Base-by-base conservation (phyloP, 2,113 vertebrate genomes). In the Podarcis cretensis region DNA sequence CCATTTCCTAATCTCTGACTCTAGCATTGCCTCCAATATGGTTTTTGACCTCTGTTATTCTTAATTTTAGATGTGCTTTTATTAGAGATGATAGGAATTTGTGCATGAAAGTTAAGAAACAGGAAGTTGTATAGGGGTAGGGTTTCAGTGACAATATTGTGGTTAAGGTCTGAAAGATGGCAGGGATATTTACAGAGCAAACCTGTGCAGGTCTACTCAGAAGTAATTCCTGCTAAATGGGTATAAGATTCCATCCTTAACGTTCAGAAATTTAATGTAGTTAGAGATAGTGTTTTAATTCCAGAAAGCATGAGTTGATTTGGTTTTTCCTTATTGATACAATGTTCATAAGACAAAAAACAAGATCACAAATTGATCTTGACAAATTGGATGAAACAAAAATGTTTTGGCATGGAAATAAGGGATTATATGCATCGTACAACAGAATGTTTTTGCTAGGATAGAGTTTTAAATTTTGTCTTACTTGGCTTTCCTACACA, bases 1-100 rank as follows among this genome's bases (percentile, higher is more conserved):
- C 59, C 74, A 57, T 71, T 21, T 81, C 43, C 43, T 79, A 27
- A 89, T 91, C 74, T 92, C 76, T 90, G 87, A 84, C 30, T 91
- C 30, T 30, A 35, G 80, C 77, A 68, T 93, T 90, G 71, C 84
- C 32, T 74, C 20, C 10, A 66, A 69, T 83, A 69, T 59, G 13
- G 13, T 73, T 73, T 54, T 20, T 73, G 68, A 73, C 16, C 71
- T 84, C 18, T 71, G 1, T 10, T 68, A 20, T 89, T 92, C 92
- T 79, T 92, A 76, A 9, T 88, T 30, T 83, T 81, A 90, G 89
- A 88, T 89, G 66, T 85, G 92, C 89, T 87, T 40, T 89, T 93
- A 59, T 81, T 92, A 48, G 25, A 78, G 66, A 85, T 85, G 21
- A 76, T 79, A 87, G 71, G 71, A 77, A 69, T 82, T 37, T 79